Base-by-base conservation (phyloP, 2,113 vertebrate genomes). In the Hydropotes inermis region DNA sequence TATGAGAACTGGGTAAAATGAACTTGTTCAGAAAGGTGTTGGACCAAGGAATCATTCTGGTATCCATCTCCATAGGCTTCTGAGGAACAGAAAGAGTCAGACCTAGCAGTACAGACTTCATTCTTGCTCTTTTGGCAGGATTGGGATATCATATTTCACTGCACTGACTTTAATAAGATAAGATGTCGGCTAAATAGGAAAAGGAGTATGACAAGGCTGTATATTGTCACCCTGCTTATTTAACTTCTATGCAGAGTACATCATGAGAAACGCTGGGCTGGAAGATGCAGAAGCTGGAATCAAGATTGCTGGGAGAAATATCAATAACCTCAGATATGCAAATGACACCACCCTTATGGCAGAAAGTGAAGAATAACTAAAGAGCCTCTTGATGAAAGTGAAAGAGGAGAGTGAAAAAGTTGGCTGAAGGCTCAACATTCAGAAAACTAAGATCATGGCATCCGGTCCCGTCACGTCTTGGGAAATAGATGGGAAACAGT, bases 141-240 rank as follows among this genome's bases (percentile, higher is more conserved):
- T 9, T 94, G 70, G 86, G 64, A 91, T 92, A 81, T 88, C 52
- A 90, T 87, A 96, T 98, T 97, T 98, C 89, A 87, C 79, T 70
- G 84, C 33, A 45, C 54, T 97, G 95, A 87, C 92, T 96, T 91
- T 98, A 98, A 98, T 76, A 97, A 94, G 95, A 92, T 97, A 97
- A 98, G 94, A 88, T 96, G 60, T 93, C 96, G 84, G 90, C 91
- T 97, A 97, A 67, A 67, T 36, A 36, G 64, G n/a, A 36, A 67
- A 67, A 21, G 64, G 33, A 67, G 64, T 21, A 36, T 0, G 0
- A 11, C 33, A 67, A 67, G 64, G 64, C 64, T 21, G 17, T 67
- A 67, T 67, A 67, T 36, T 36, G 33, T 67, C 64, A 36, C 33
- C 33, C 33, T 67, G 17, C 64, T 67, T 36, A 67, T 67, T 36